Evolutionary conservation across 2,888 invertebrate genomes (phyloP).

Genomic region (Copidosoma aretas): DNA sequence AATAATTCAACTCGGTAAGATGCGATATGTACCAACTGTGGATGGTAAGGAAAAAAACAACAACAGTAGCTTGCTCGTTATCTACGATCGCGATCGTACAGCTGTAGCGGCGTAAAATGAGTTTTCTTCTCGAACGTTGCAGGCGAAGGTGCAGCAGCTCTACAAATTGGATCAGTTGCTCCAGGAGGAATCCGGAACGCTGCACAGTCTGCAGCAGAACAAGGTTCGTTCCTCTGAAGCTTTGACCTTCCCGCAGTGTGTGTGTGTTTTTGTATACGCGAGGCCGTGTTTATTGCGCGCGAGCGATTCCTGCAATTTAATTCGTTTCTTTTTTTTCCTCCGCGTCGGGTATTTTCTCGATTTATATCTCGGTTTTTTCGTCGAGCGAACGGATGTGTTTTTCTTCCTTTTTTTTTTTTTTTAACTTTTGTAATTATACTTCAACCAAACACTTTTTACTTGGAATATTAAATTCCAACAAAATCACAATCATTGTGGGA

Average conservation of each 20-base stretch:
- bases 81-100: slow-evolving; percentile 1
- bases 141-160: slow-evolving; percentile 78
- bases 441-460: too few relatives aligned
- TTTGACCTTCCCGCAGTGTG: too few relatives aligned
- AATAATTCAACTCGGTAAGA: not conserved
- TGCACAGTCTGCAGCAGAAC: slow-evolving; percentile 77
- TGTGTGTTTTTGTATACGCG: too few relatives aligned
- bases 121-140: slow-evolving; percentile 42
- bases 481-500: too few relatives aligned
- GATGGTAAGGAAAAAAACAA: slow-evolving; percentile 12
- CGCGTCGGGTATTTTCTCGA: not conserved
- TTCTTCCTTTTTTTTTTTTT: not conserved
- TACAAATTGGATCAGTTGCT: slow-evolving; percentile 77
- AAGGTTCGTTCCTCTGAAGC: slow-evolving; percentile 62
- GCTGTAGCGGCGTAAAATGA: not conserved
- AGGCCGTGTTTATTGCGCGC: too few relatives aligned
- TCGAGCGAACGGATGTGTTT: not conserved
- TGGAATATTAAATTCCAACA: too few relatives aligned
- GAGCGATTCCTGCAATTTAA: slow-evolving; percentile 6
- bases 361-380: too few relatives aligned
- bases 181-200: slow-evolving; percentile 76
- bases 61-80: not conserved
- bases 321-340: not conserved
- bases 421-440: too few relatives aligned
- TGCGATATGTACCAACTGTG: not conserved